These are phyloP conservation scores for Eretmocerus hayati DNA, from an alignment of 2,888 invertebrate species.

Conservation along the genomic window DNA sequence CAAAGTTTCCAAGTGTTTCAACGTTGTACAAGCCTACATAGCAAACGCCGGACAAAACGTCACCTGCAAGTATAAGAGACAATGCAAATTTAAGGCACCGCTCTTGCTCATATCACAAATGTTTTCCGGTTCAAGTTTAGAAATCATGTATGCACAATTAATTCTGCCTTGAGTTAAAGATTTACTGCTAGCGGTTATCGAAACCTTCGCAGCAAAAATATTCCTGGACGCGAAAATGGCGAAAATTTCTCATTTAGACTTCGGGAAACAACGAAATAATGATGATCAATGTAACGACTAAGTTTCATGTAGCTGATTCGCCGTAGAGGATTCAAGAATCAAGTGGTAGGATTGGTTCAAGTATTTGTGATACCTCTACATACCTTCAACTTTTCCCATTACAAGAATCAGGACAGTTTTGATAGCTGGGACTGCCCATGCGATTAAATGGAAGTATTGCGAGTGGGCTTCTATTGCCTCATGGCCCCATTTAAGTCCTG, in stretches of 20 bases:
- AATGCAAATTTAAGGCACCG: not conserved
- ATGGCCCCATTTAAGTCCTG: slow-evolving; percentile 95
- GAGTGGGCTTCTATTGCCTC: slow-evolving; percentile 97
- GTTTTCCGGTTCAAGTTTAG: no score
- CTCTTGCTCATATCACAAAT: no score
- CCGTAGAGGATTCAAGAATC: no score
- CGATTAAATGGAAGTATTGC: slow-evolving; percentile 92
- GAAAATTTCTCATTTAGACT: no score
- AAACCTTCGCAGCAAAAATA: no score
- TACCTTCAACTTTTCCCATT: slow-evolving; percentile 93
- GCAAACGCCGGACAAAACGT: slow-evolving; percentile 85
- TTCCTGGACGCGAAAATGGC: no score
- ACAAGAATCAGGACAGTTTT: slow-evolving; percentile 93
- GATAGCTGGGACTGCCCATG: slow-evolving; percentile 96
- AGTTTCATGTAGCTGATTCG: no score
- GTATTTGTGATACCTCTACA: not conserved
- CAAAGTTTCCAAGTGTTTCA: slow-evolving; percentile 78
- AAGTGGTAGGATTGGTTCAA: not conserved
- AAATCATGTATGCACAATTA: no score
- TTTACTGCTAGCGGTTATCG: no score
- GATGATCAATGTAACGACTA: not conserved
- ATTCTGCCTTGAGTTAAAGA: no score
- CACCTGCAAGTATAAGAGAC: slow-evolving; percentile 55
- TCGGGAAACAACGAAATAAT: not conserved
- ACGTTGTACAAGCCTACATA: slow-evolving; percentile 89